These are phyloP conservation scores for Acanthurus tractus DNA, from an alignment of 2,797 vertebrate species.

Conservation along the genomic window DNA sequence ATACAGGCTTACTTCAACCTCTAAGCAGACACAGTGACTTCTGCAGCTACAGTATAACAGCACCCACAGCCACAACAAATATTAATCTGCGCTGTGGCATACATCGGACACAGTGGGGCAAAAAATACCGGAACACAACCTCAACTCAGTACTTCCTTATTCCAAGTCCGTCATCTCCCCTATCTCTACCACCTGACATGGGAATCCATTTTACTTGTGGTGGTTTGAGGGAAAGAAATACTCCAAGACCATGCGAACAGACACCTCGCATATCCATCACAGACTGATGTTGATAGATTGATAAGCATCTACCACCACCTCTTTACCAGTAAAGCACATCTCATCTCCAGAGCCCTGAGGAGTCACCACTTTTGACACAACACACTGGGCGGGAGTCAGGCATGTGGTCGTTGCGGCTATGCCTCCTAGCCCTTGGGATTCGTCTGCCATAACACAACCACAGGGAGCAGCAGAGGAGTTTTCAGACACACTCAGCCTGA, in stretches of 20 bases:
- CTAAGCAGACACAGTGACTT: conserved; percentile 72
- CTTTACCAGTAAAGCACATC: conserved; percentile 77
- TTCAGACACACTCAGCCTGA: conserved; percentile 80
- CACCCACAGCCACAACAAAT: conserved; percentile 73
- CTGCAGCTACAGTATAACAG: conserved; percentile 69
- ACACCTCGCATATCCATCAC: conserved; percentile 78
- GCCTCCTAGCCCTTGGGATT: conserved; percentile 75
- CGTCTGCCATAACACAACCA: conserved; percentile 79
- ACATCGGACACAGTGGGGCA: conserved; percentile 84
- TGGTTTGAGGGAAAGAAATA: conserved; percentile 75
- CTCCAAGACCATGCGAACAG: conserved; percentile 68
- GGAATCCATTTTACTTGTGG: conserved; percentile 71
- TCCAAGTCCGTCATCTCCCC: conserved; percentile 73
- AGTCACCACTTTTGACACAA: conserved; percentile 73
- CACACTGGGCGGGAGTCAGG: conserved; percentile 77
- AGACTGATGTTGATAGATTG: conserved; percentile 71
- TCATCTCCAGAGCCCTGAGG: conserved; percentile 77
- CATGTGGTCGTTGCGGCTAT: conserved; percentile 68
- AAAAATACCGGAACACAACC: conserved; percentile 80
- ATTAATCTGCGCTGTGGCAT: conserved; percentile 65
- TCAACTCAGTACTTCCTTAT: conserved; percentile 78
- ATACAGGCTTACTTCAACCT: conserved; percentile 71
- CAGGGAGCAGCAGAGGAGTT: conserved; percentile 80
- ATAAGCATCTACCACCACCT: conserved; percentile 67
- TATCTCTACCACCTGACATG: conserved; percentile 72